These are phyloP conservation scores for Chrysolina oricalcia DNA, from an alignment of 2,888 invertebrate species.

Conservation along the genomic window DNA sequence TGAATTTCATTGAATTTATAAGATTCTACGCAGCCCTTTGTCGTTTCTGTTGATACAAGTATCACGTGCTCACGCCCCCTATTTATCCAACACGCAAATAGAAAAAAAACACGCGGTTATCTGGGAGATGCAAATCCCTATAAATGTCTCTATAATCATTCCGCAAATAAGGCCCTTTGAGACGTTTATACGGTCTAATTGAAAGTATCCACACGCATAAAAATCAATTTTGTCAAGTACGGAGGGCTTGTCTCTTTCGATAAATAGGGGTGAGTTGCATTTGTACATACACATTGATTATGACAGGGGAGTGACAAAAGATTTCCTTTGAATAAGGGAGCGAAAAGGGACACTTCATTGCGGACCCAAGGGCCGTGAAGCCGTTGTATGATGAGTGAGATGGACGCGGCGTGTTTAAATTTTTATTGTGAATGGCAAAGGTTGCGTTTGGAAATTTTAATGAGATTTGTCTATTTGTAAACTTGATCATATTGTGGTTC, in stretches of 20 bases:
- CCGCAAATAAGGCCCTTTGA: conserved; percentile 60
- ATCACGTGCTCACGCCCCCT: not conserved
- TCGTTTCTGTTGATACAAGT: not conserved
- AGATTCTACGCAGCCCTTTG: not conserved
- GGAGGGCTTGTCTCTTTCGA: conserved; percentile 51
- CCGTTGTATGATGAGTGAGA: conserved; percentile 5
- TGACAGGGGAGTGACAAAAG: conserved; percentile 61
- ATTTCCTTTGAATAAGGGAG: conserved; percentile 53
- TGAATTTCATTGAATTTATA: not conserved
- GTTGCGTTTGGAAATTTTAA: not conserved
- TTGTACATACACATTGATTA: conserved; percentile 59
- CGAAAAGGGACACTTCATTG: conserved; percentile 53
- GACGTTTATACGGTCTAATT: conserved; percentile 66
- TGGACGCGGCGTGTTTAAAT: not conserved
- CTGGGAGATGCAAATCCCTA: conserved; percentile 61
- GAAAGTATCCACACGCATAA: conserved; percentile 68
- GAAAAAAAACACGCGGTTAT: conserved; percentile 47
- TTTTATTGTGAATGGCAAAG: not conserved
- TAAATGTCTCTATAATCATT: conserved; percentile 62
- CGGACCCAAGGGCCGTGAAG: conserved; percentile 22
- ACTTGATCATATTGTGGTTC: too few species aligned
- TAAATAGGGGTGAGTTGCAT: conserved; percentile 54
- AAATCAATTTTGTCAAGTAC: conserved; percentile 67
- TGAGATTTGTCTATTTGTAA: not conserved
- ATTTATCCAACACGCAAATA: conserved; percentile 10